Evolutionary conservation across 2,113 vertebrate species (phyloP).

Genomic region (Ptychochromis oligacanthus): DNA sequence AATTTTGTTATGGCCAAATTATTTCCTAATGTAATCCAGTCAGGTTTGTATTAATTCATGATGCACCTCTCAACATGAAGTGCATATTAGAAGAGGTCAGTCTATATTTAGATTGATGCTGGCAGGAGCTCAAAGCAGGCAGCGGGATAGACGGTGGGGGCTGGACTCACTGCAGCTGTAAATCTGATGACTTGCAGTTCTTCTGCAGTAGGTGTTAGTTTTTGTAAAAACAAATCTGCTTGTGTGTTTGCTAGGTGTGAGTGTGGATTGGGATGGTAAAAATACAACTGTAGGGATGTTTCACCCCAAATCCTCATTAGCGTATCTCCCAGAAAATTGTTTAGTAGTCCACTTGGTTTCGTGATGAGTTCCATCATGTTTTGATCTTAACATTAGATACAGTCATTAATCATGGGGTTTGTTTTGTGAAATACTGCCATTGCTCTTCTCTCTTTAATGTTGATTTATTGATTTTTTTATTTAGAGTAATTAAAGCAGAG

Average conservation of each 20-base stretch:
- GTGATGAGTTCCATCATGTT: no score
- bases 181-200: conserved; percentile 80
- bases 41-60: conserved; percentile 33
- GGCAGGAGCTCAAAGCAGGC: conserved; percentile 70
- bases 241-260: conserved; percentile 7
- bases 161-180: conserved; percentile 69
- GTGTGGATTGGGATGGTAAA: no score
- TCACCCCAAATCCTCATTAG: not conserved
- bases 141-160: conserved; percentile 53
- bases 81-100: conserved; percentile 39
- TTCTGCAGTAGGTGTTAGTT: conserved; percentile 56
- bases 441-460: no score
- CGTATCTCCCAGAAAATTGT: no score
- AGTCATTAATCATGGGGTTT: no score
- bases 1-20: not conserved
- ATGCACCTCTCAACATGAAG: conserved; percentile 47
- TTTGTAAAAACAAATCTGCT: conserved; percentile 28
- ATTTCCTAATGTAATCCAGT: not conserved
- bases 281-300: no score
- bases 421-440: no score
- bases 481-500: no score
- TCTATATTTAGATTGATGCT: conserved; percentile 75
- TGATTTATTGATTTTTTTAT: no score
- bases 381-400: no score
- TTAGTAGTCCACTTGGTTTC: no score